Conservation (phyloP, 1,140 invertebrate genomes). For the Drosophila nannoptera region DNA sequence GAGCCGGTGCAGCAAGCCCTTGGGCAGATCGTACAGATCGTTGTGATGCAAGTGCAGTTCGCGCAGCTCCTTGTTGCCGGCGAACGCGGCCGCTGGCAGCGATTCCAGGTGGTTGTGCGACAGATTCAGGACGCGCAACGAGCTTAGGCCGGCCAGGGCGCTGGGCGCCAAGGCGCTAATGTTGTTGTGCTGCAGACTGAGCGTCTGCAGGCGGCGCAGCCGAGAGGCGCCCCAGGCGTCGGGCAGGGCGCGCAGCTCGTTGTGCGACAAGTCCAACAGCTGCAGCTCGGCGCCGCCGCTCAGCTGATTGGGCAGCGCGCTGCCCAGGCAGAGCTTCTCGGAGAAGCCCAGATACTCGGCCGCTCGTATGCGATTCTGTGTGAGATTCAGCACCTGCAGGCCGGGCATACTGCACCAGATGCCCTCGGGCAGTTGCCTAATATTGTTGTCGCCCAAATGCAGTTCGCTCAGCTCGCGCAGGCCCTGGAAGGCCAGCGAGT, state of each 20-base stretch:
- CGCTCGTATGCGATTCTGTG: conserved; percentile 85
- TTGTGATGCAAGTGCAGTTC: conserved; percentile 88
- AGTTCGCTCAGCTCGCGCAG: conserved; percentile 85
- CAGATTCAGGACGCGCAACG: conserved; percentile 87
- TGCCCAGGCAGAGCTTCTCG: conserved; percentile 70
- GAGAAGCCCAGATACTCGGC: conserved; percentile 84
- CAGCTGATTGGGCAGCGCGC: conserved; percentile 21
- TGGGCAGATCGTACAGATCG: conserved; percentile 85
- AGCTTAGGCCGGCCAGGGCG: conserved; percentile 84
- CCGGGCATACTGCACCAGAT: conserved; percentile 86
- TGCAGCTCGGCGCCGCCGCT: conserved; percentile 81
- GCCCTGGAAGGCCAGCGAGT: conserved; percentile 83
- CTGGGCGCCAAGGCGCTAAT: conserved; percentile 84
- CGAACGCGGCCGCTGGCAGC: conserved; percentile 86
- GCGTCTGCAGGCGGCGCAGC: conserved; percentile 84
- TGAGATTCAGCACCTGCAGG: conserved; percentile 87
- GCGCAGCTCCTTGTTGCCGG: conserved; percentile 84
- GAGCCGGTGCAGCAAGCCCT: conserved; percentile 84
- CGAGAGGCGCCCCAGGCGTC: conserved; percentile 84
- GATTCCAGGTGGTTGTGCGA: conserved; percentile 87
- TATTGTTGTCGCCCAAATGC: conserved; percentile 87
- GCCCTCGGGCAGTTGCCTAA: conserved; percentile 84
- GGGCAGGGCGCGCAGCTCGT: conserved; percentile 84
- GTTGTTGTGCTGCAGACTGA: conserved; percentile 88
- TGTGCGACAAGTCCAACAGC: conserved; percentile 85